Evolutionary conservation across 37 sponge, comb jelly and placozoan species (phyloP).

Genomic region (Eunapius fragilis): DNA sequence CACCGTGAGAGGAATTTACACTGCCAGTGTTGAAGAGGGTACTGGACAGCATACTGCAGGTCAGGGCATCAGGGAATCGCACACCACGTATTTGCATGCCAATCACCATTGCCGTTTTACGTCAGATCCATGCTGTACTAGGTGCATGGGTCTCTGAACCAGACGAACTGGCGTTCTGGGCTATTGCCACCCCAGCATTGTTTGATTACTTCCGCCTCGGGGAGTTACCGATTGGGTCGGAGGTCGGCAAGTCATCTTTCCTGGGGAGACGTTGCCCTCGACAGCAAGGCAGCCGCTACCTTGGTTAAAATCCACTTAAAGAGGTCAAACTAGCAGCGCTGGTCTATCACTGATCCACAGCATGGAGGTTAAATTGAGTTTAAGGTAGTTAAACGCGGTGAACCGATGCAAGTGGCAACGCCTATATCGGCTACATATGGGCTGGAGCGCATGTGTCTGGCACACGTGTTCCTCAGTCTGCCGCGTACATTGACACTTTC

Average conservation of each 20-base stretch:
- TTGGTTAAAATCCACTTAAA: neutral
- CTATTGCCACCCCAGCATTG: neutral
- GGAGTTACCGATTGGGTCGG: neutral
- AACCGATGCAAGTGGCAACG: too few species aligned
- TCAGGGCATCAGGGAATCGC: neutral
- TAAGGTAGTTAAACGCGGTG: too few species aligned
- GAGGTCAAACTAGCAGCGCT: too few species aligned
- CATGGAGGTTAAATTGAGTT: too few species aligned
- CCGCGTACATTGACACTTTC: too few species aligned
- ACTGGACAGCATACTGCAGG: neutral
- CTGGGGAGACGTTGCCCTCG: constrained; percentile 1
- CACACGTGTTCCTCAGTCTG: too few species aligned
- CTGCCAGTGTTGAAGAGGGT: constrained; percentile 1
- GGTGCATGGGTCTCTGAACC: neutral
- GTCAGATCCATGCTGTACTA: neutral
- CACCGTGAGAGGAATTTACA: neutral
- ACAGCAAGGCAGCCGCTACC: neutral
- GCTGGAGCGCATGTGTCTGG: too few species aligned
- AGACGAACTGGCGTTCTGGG: constrained; percentile 9
- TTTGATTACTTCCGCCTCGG: constrained; percentile 30
- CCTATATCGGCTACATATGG: too few species aligned
- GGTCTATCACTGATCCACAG: too few species aligned
- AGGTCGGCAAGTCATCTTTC: too few species aligned
- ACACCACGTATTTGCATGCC: neutral
- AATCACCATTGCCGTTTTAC: neutral